Conservation (phyloP, 2,888 invertebrate species). For the Epirrita christyi region DNA sequence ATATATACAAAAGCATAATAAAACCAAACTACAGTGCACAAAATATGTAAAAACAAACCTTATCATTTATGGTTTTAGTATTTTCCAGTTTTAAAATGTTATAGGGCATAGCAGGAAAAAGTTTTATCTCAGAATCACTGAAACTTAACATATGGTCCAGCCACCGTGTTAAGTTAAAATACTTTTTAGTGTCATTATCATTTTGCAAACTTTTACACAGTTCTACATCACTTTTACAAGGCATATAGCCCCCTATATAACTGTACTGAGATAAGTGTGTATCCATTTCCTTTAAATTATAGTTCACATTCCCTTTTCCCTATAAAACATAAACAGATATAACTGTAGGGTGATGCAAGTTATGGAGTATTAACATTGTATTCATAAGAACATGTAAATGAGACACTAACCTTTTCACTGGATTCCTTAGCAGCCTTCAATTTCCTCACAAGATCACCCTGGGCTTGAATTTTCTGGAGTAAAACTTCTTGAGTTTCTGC, state of each 20-base stretch:
- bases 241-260: slow-evolving; percentile 84
- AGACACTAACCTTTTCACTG: slow-evolving; percentile 88
- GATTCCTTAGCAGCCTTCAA: slow-evolving; percentile 92
- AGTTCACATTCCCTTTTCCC: slow-evolving; percentile 54
- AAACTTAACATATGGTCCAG: slow-evolving; percentile 86
- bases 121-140: slow-evolving; percentile 73
- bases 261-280: slow-evolving; percentile 81
- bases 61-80: slow-evolving; percentile 56
- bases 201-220: slow-evolving; percentile 60
- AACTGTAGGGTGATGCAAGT: slow-evolving; percentile 49
- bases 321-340: slow-evolving; percentile 56
- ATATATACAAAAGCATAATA: slow-evolving; percentile 19
- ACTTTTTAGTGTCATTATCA: slow-evolving; percentile 64
- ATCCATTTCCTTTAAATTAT: slow-evolving; percentile 64
- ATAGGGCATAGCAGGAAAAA: slow-evolving; percentile 63
- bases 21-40: slow-evolving; percentile 33
- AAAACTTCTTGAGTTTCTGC: slow-evolving; percentile 67
- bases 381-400: not conserved
- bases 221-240: slow-evolving; percentile 79
- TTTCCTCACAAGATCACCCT: slow-evolving; percentile 93
- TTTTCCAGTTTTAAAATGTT: slow-evolving; percentile 49
- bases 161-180: slow-evolving; percentile 84
- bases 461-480: slow-evolving; percentile 80
- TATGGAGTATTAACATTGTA: slow-evolving; percentile 1
- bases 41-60: slow-evolving; percentile 58